phyloP scores from a whole-genome alignment of 2,888 invertebrate species.

The Nymphalis c-album region DNA sequence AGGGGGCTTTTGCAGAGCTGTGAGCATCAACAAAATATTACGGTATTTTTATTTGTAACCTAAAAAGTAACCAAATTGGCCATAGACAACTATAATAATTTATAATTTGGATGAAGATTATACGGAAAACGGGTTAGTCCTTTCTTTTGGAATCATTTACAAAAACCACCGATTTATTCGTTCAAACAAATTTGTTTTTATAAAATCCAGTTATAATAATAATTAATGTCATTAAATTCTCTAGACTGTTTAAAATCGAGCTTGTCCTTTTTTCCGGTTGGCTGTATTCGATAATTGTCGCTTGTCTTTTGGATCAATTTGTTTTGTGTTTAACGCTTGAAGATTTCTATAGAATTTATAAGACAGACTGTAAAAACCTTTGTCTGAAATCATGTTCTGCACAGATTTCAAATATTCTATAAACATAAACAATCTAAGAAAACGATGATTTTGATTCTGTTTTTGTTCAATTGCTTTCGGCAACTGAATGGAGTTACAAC shows the following conservation, averaged over 20 bases:
- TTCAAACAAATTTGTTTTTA: not conserved
- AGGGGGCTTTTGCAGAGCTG: too few relatives aligned
- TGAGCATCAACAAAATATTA: too few relatives aligned
- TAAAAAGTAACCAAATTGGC: too few relatives aligned
- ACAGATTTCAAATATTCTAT: not conserved
- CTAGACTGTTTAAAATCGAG: slow-evolving; percentile 14
- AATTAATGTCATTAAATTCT: slow-evolving; percentile 14
- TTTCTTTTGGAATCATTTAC: not conserved
- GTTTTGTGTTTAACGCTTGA: not conserved
- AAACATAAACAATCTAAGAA: not conserved
- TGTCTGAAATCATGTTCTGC: not conserved
- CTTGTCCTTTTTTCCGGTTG: slow-evolving; percentile 14
- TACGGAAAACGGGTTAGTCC: too few relatives aligned
- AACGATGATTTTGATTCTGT: not conserved
- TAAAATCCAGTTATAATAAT: slow-evolving; percentile 7
- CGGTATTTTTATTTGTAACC: too few relatives aligned
- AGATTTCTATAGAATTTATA: not conserved
- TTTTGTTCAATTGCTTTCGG: not conserved
- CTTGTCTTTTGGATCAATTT: slow-evolving; percentile 6
- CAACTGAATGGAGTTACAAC: too few relatives aligned
- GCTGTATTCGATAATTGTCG: slow-evolving; percentile 18
- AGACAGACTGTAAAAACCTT: not conserved
- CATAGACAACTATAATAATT: too few relatives aligned
- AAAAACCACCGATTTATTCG: not conserved
- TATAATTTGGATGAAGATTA: too few relatives aligned